Evolutionary conservation across 2,113 vertebrate species (phyloP).

Genomic region (Hippocampus zosterae): DNA sequence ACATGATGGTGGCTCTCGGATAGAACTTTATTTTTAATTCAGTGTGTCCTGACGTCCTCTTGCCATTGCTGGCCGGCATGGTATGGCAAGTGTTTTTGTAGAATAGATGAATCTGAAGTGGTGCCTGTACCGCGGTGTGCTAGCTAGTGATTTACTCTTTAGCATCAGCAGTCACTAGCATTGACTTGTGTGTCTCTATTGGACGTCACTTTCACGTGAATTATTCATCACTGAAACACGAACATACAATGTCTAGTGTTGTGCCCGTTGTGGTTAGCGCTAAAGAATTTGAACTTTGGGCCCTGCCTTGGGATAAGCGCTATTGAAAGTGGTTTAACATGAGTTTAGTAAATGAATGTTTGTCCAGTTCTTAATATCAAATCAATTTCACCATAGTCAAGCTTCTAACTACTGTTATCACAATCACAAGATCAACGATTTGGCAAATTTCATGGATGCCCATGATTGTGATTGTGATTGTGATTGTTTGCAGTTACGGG

Average conservation of each 20-base stretch:
- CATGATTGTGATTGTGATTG: neutral
- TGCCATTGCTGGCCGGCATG: too few species aligned
- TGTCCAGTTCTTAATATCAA: neutral
- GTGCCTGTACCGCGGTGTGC: neutral
- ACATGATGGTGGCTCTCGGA: too few species aligned
- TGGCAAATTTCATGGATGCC: too few species aligned
- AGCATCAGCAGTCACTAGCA: neutral
- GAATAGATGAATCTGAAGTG: too few species aligned
- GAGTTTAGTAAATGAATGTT: neutral
- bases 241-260: neutral
- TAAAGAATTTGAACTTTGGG: neutral
- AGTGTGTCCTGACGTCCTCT: too few species aligned
- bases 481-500: constrained; percentile 37
- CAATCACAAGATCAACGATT: too few species aligned
- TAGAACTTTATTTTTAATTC: too few species aligned
- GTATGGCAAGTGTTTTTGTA: too few species aligned
- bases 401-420: neutral
- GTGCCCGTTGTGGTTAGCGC: neutral
- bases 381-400: neutral
- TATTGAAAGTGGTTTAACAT: neutral
- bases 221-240: neutral
- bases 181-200: neutral
- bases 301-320: neutral
- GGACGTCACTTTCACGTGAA: neutral
- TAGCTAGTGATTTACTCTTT: neutral